Conservation (phyloP, 2,888 invertebrate genomes). For the Blomia tropicalis region DNA sequence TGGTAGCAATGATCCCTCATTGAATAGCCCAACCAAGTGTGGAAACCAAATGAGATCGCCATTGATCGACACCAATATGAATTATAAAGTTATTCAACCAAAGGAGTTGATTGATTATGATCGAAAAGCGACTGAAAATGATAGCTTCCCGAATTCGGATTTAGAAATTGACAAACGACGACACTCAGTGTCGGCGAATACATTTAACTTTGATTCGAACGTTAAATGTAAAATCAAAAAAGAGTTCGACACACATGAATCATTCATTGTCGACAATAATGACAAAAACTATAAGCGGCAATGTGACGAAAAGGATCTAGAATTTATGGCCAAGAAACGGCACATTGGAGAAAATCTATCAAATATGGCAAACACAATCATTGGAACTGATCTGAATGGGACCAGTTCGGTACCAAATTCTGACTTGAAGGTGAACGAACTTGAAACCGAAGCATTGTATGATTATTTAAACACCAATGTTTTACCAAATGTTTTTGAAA, state of each 20-base stretch:
- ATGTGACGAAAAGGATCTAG: constrained; percentile 25
- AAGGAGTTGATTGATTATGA: constrained; percentile 37
- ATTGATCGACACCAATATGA: constrained; percentile 27
- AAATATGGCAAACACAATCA: neutral
- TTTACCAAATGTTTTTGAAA: constrained; percentile 32
- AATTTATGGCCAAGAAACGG: constrained; percentile 24
- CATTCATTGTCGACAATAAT: neutral
- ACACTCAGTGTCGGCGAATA: neutral
- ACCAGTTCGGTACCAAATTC: neutral
- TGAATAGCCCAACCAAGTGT: neutral
- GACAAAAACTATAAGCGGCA: constrained; percentile 26
- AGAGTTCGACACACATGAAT: neutral
- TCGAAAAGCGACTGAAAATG: neutral
- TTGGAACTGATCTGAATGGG: neutral
- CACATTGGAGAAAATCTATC: constrained; percentile 24
- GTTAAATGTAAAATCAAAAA: neutral
- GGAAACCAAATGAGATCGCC: neutral
- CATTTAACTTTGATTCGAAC: neutral
- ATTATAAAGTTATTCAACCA: constrained; percentile 43
- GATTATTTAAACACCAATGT: constrained; percentile 43
- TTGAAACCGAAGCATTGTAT: constrained; percentile 49
- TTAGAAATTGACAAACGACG: constrained; percentile 9
- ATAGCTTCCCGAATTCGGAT: neutral
- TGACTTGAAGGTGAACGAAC: constrained; percentile 29
- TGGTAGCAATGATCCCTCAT: neutral